These are phyloP conservation scores for Ascaphus truei DNA, from an alignment of 2,113 vertebrate species.

Conservation along the genomic window DNA sequence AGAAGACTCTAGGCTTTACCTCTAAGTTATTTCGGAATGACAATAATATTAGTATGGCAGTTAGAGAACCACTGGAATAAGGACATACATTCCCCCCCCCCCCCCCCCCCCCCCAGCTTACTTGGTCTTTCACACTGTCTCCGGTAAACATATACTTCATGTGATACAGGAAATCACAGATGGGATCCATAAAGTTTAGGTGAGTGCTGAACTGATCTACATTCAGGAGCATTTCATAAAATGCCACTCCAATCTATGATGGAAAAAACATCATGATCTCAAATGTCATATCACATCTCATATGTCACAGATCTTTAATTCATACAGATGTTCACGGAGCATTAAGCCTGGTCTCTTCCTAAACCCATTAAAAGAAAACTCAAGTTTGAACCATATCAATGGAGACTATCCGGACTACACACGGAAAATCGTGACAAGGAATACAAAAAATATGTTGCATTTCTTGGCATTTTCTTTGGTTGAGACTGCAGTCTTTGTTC, in stretches of 20 bases:
- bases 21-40: no score
- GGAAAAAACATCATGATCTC: not conserved
- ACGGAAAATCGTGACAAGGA: no score
- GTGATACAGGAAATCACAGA: constrained; percentile 97
- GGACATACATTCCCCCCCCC: no score
- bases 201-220: constrained; percentile 88
- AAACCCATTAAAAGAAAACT: not conserved
- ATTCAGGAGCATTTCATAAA: constrained; percentile 96
- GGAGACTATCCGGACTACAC: no score
- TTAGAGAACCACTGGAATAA: no score
- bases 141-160: constrained; percentile 99
- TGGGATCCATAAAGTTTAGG: constrained; percentile 90
- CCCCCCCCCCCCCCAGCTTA: no score
- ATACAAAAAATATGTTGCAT: no score
- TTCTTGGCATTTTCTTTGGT: no score
- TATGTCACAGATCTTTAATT: not conserved
- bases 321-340: not conserved
- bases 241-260: constrained; percentile 88
- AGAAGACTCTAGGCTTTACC: no score
- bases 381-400: no score
- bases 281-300: not conserved
- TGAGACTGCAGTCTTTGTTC: no score
- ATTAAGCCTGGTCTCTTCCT: not conserved
- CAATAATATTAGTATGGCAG: no score
- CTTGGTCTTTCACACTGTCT: constrained; percentile 97